Evolutionary conservation across 2,797 vertebrate species (phyloP), one percentile per base, ranked within the genome.

Genomic region (Parauchenoglanis punctatus): DNA sequence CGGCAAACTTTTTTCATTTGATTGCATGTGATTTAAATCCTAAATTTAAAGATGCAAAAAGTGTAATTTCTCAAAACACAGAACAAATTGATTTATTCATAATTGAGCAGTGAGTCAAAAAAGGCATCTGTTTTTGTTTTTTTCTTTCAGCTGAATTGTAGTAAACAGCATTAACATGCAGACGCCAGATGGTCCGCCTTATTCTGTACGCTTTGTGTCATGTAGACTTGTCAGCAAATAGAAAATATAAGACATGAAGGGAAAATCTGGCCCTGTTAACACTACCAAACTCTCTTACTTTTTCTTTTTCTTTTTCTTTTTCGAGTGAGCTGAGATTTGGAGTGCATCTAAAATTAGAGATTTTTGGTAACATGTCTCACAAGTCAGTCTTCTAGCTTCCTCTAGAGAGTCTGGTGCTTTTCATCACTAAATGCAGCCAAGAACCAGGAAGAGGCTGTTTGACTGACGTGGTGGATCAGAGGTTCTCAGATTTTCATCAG

Each of bases 171-270:
- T 20, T 70, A 80, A 28, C 80, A n/a, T 72, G 65, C 77, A 59
- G 54, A 17, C 28, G 8, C 80, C 86, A 82, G 86, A 82, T 87
- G 78, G 80, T 87, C 80, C 46, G 23, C 46, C 78, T 83, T 72
- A 49, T 81, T 46, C 54, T 44, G 25, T 3, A 12, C 49, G 67
- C 44, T 61, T 83, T 73, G 20, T 72, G 58, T 75, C 40, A 46
- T 72, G 65, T 61, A 44, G 52, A 20, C 77, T 72, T 86, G 63
- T 81, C 63, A 70, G 61, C 46, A 80, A 78, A 67, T 54, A 31
- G 23, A 70, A 80, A 54, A 59, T 58, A 61, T 46, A 70, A 54
- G 77, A 86, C 65, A 31, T 61, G 77, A 81, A 52, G 44, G 76
- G 10, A 23, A 86, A 70, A 81, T 59, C 35, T 81, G 76, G 15